A percentile compares a stretch with the other conserved stretches of the same genome.
These are phyloP conservation scores for Spinibarbus caldwelli DNA, from an alignment of 2,797 vertebrate genomes.

Conservation along the genomic window DNA sequence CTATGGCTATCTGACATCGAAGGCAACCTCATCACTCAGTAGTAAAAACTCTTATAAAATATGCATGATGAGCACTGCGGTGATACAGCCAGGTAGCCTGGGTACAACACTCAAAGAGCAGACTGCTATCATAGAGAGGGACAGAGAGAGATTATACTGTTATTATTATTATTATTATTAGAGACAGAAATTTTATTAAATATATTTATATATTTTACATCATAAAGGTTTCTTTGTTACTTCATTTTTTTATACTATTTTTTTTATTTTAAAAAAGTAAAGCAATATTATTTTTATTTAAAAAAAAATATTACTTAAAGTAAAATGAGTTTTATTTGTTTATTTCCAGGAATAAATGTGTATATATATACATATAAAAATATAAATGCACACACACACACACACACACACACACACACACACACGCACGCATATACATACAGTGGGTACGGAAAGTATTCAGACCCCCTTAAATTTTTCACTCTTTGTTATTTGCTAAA, in stretches of 20 bases:
- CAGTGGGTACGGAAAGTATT: no score
- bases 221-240: neutral
- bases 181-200: neutral
- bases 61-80: conserved; percentile 34
- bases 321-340: no score
- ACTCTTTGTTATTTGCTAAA: no score
- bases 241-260: no score
- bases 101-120: conserved; percentile 29
- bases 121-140: neutral
- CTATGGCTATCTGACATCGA: conserved; percentile 40
- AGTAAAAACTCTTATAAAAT: conserved; percentile 43
- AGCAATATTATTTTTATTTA: no score
- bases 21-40: conserved; percentile 48
- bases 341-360: no score
- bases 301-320: no score
- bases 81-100: conserved; percentile 25
- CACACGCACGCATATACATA: no score
- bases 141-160: neutral
- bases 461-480: no score
- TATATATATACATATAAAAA: no score
- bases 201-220: neutral
- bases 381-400: no score
- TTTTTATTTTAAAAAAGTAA: no score
- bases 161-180: neutral
- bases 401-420: neutral